Base-by-base conservation (phyloP, 2,888 invertebrate genomes). In the Dicyrtoma fusca region DNA sequence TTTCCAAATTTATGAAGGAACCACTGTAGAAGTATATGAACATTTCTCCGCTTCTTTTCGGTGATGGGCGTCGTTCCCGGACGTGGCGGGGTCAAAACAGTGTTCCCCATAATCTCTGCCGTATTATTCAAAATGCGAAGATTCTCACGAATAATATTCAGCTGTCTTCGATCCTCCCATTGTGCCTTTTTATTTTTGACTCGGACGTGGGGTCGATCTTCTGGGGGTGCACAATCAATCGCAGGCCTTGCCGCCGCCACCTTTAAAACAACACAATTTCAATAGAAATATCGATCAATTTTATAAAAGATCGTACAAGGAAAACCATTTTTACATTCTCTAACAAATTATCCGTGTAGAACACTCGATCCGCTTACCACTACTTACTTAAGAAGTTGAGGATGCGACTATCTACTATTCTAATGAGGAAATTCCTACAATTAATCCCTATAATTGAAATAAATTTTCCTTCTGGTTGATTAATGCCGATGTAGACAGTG, bases 101-200 rank as follows among this genome's bases (percentile, higher is more conserved):
- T 26, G 42, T 66, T 51, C n/a, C 23, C 55, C 66, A 66, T 66
- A 11, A 80, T 80, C 64, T 76, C 74, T 1, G 77, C 78, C 14
- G 80, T 80, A 21, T 73, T 74, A 53, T 76, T 76, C 34, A 80
- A 57, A 5, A 79, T 55, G 49, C 80, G 71, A 17, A 80, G 69
- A 72, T 80, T 80, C 45, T 80, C 80, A 23, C 71, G 73, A n/a
- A 80, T 73, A 6, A 80, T 76, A n/a, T 57, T 62, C 13, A 77
- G 57, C 73, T 79, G 79, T 25, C 80, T 70, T 2, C 72, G 57
- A 26, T 79, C 75, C 64, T 80, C 80, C 14, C 66, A 59, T 25
- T 77, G 44, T 3, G 78, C 78, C 53, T 79, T 80, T 59, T 80
- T 80, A 23, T 71, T 73, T 44, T 80, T 80, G 69, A 70, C 72